These are phyloP conservation scores for Hirundichthys speculiger DNA, from an alignment of 2,113 vertebrate genomes.

Conservation along the genomic window DNA sequence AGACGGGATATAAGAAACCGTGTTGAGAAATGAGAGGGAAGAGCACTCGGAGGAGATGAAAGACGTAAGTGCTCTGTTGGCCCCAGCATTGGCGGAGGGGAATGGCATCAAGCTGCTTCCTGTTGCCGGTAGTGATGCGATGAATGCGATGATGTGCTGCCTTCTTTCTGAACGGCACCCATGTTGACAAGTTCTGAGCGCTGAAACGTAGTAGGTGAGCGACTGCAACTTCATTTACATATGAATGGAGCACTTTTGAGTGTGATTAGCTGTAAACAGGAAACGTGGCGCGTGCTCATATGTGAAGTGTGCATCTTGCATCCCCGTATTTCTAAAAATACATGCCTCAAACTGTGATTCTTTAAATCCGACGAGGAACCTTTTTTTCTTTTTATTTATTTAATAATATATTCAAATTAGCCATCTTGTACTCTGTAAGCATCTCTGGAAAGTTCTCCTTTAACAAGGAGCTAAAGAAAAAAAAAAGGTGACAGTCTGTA, in stretches of 20 bases:
- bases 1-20: slow-evolving; percentile 59
- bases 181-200: slow-evolving; percentile 54
- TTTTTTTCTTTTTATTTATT: slow-evolving; percentile 1
- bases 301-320: neutral
- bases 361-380: slow-evolving; percentile 3
- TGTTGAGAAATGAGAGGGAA: slow-evolving; percentile 56
- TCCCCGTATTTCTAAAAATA: slow-evolving; percentile 15
- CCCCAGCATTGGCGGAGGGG: slow-evolving; percentile 44
- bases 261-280: slow-evolving; percentile 20
- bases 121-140: slow-evolving; percentile 53
- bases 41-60: slow-evolving; percentile 74
- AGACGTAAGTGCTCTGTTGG: slow-evolving; percentile 65
- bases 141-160: slow-evolving; percentile 53
- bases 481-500: too few relatives aligned
- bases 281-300: neutral
- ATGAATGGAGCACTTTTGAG: slow-evolving; percentile 19
- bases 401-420: neutral
- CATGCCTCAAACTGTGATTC: slow-evolving; percentile 7
- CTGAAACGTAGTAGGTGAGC: slow-evolving; percentile 34
- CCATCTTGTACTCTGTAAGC: neutral
- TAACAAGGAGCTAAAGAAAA: too few relatives aligned
- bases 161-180: slow-evolving; percentile 49
- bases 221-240: slow-evolving; percentile 31
- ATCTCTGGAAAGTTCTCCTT: neutral
- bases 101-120: slow-evolving; percentile 60